A percentile compares a stretch with the other conserved stretches of the same genome.
Evolutionary conservation across 2,797 vertebrate species (phyloP).

Genomic region (Crenuchus spilurus): DNA sequence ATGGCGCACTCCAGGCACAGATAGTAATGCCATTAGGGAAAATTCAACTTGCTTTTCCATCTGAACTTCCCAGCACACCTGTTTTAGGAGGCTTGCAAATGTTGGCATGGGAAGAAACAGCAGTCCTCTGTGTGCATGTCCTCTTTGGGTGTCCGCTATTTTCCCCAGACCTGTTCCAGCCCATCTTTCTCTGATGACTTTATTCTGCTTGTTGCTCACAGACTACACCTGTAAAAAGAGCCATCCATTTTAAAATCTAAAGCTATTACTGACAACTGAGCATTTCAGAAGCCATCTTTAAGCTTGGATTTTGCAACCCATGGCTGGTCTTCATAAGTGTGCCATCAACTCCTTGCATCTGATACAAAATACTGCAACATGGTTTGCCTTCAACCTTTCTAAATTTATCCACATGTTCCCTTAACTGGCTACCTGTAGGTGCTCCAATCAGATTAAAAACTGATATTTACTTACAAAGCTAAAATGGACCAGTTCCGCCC

Average conservation of each 20-base stretch:
- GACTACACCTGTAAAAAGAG: neutral
- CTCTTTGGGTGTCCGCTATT: neutral
- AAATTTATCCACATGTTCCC: no score
- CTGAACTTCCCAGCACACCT: constrained; percentile 29
- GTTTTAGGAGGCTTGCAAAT: constrained; percentile 26
- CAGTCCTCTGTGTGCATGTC: neutral
- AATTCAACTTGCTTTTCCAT: constrained; percentile 24
- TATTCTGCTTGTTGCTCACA: neutral
- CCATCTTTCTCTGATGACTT: neutral
- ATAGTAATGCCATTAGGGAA: constrained; percentile 28
- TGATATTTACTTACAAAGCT: no score
- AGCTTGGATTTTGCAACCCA: no score
- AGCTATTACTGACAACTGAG: no score
- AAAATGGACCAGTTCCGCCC: no score
- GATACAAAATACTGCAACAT: no score
- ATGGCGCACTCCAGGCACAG: constrained; percentile 20
- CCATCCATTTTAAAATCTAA: neutral
- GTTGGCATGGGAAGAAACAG: neutral
- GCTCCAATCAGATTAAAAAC: no score
- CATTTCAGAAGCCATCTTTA: no score
- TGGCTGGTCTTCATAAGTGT: no score
- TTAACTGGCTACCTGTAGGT: no score
- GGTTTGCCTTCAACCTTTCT: no score
- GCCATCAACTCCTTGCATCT: no score
- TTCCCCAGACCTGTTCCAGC: neutral